Conservation (phyloP, 1,140 invertebrate species). For the Drosophila varians region DNA sequence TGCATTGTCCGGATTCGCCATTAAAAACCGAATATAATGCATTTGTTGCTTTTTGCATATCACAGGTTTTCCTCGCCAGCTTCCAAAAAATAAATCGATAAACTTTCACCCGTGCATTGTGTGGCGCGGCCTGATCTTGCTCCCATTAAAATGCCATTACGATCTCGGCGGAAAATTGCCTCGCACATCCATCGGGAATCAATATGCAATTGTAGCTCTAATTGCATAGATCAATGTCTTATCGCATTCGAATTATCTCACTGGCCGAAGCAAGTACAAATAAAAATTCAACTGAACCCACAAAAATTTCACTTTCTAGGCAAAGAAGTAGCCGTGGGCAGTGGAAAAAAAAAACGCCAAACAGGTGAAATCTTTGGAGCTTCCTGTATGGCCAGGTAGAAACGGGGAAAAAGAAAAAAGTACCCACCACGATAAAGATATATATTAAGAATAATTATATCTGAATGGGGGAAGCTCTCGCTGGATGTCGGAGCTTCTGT, state of each 20-base stretch:
- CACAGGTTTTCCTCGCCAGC: conserved; percentile 29
- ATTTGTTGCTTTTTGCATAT: conserved; percentile 30
- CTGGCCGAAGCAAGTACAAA: background rate
- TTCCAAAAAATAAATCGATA: conserved; percentile 52
- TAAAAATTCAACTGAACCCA: conserved; percentile 1
- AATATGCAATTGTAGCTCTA: conserved; percentile 39
- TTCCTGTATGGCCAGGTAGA: conserved; percentile 27
- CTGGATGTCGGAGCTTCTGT: conserved; percentile 5
- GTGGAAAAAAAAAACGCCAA: background rate
- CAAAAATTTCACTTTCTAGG: conserved; percentile 42
- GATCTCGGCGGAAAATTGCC: conserved; percentile 22
- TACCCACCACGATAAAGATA: conserved; percentile 23
- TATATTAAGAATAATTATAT: conserved; percentile 52
- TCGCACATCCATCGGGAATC: conserved; percentile 18
- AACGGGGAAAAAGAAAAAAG: conserved; percentile 31
- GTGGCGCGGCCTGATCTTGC: conserved; percentile 4
- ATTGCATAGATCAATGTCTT: conserved; percentile 41
- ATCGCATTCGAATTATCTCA: conserved; percentile 26
- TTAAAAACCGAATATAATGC: conserved; percentile 25
- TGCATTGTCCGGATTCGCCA: conserved; percentile 44
- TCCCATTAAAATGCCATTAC: conserved; percentile 51
- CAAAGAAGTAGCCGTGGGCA: background rate
- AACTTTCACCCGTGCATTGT: conserved; percentile 48
- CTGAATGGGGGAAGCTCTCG: conserved; percentile 18
- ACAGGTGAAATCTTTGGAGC: conserved; percentile 41